Evolutionary conservation across 2,113 vertebrate species (phyloP).

Genomic region (Hiodon tergisus): DNA sequence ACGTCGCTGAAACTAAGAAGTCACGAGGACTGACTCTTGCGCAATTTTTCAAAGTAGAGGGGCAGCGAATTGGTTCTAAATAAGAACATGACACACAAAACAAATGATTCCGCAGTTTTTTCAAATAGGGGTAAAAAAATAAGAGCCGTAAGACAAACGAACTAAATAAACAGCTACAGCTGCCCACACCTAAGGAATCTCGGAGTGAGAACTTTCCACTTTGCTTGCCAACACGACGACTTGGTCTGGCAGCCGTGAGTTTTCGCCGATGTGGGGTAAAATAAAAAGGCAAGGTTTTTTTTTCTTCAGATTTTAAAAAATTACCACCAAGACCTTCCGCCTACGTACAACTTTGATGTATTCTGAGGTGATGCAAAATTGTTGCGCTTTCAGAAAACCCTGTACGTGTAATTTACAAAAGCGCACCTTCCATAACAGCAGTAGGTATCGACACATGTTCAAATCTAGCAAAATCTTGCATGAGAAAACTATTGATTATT

Average conservation of each 20-base stretch:
- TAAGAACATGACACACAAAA: too few species aligned
- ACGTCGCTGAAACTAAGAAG: too few species aligned
- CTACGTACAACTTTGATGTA: background rate
- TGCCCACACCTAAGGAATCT: constrained; percentile 1
- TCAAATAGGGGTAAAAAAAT: background rate
- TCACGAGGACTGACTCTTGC: too few species aligned
- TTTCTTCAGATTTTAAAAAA: background rate
- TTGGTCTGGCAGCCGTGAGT: constrained; percentile 20
- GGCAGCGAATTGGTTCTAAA: too few species aligned
- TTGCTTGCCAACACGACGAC: constrained; percentile 9
- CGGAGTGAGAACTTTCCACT: constrained; percentile 3
- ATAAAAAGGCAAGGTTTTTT: background rate
- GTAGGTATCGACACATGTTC: background rate
- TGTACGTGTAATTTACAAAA: background rate
- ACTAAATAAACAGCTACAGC: constrained; percentile 3
- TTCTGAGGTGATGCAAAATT: background rate
- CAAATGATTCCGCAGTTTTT: background rate
- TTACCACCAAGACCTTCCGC: constrained; percentile 7
- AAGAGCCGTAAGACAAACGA: background rate
- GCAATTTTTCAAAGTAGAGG: too few species aligned
- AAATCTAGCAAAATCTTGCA: background rate
- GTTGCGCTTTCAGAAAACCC: background rate
- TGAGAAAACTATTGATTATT: too few species aligned
- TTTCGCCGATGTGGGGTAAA: constrained; percentile 1
- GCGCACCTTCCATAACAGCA: background rate